Evolutionary conservation across 2,797 vertebrate genomes (phyloP).

Genomic region (Mormyrops attenuatus): DNA sequence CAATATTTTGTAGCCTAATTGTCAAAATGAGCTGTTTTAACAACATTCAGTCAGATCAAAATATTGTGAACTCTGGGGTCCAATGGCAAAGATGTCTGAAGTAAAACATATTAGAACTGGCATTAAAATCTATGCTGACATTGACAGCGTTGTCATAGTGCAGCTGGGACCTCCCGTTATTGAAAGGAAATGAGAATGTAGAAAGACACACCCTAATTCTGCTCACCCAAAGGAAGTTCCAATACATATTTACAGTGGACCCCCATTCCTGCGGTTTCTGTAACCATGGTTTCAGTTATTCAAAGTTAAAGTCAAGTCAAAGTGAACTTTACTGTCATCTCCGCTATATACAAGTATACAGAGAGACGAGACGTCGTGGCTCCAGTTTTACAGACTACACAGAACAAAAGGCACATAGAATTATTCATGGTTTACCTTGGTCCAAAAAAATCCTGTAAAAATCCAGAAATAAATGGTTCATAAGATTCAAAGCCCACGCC

Average conservation of each 20-base stretch:
- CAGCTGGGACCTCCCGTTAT: background rate
- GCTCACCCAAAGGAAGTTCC: background rate
- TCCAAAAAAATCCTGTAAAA: background rate
- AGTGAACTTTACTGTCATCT: no score
- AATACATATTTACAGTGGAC: background rate
- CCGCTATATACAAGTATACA: background rate
- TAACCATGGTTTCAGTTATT: background rate
- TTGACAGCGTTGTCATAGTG: background rate
- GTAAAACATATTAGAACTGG: slow-evolving; percentile 4
- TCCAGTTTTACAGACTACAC: background rate
- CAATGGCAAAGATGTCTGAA: background rate
- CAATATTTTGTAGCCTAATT: background rate
- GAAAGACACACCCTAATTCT: background rate
- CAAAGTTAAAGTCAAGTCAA: background rate
- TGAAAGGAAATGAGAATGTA: background rate
- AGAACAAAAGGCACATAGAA: background rate
- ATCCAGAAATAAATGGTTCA: background rate
- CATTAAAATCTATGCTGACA: background rate
- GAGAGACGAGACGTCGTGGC: no score
- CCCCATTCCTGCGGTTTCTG: background rate
- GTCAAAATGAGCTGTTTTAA: background rate
- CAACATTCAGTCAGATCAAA: background rate
- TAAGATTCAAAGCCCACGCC: background rate
- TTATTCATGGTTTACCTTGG: background rate
- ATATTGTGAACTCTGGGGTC: background rate